Percentiles rank a stretch among this genome's conserved stretches.
Conservation (phyloP, 2,113 vertebrate genomes). For the Martes martes region DNA sequence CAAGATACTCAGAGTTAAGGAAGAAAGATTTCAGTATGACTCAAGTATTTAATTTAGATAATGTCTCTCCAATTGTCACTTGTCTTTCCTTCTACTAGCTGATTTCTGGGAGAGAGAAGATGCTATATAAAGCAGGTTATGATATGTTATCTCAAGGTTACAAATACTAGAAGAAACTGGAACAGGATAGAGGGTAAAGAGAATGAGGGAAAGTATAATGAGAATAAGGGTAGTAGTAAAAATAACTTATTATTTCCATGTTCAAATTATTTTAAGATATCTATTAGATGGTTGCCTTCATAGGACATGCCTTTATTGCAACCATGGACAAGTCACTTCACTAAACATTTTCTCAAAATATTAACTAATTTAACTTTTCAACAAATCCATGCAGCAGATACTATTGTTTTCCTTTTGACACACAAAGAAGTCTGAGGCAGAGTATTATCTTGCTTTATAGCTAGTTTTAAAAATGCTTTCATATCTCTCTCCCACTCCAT, state of each 20-base stretch:
- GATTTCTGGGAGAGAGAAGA: neutral
- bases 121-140: neutral
- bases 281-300: neutral
- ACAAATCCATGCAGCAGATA: neutral
- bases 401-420: neutral
- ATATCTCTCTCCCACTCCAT: neutral
- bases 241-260: neutral
- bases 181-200: neutral
- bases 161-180: neutral
- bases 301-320: neutral
- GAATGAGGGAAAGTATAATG: neutral
- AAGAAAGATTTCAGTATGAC: neutral
- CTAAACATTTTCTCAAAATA: slow-evolving; percentile 3
- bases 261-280: neutral
- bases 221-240: neutral
- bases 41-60: neutral
- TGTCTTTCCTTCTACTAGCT: neutral
- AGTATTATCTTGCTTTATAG: neutral
- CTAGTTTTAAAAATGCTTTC: neutral
- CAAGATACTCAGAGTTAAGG: neutral
- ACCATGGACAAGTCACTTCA: neutral
- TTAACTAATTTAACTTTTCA: neutral
- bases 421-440: neutral
- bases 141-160: neutral
- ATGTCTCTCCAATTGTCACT: neutral